Percentiles rank a stretch among this genome's conserved stretches.
Conservation (phyloP, 2,797 vertebrate genomes). For the Galago senegalensis region DNA sequence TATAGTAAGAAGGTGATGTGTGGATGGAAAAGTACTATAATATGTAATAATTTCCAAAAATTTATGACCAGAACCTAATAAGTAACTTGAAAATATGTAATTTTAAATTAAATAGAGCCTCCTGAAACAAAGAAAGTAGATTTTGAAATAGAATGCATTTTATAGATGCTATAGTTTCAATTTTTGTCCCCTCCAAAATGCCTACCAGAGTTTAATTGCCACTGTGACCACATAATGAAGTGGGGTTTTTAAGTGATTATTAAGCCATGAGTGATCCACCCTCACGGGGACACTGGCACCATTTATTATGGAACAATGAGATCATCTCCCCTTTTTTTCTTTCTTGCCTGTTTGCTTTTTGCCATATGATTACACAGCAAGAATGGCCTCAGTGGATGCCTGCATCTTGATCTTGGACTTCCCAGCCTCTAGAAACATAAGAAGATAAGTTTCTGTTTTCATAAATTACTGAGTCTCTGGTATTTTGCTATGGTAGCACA, state of each 20-base stretch:
- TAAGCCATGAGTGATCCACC: background rate
- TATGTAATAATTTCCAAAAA: background rate
- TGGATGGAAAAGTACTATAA: background rate
- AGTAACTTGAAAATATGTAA: background rate
- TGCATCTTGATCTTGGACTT: background rate
- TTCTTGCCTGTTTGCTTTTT: background rate
- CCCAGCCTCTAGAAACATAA: background rate
- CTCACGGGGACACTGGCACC: background rate
- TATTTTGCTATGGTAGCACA: background rate
- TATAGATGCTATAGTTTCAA: background rate
- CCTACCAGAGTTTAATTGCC: background rate
- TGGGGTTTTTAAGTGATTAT: background rate
- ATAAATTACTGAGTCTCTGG: too few species aligned
- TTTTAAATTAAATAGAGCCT: background rate
- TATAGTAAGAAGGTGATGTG: background rate
- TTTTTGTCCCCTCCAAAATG: background rate
- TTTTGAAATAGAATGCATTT: background rate
- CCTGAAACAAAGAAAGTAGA: background rate
- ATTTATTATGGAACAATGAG: background rate
- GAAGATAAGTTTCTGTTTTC: background rate
- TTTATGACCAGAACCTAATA: background rate
- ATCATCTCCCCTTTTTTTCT: too few species aligned
- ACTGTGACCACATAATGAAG: background rate
- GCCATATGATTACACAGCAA: background rate
- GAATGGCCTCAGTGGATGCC: background rate